These are phyloP conservation scores for Opisthograptis luteolata DNA, from an alignment of 2,888 invertebrate species.

Conservation along the genomic window DNA sequence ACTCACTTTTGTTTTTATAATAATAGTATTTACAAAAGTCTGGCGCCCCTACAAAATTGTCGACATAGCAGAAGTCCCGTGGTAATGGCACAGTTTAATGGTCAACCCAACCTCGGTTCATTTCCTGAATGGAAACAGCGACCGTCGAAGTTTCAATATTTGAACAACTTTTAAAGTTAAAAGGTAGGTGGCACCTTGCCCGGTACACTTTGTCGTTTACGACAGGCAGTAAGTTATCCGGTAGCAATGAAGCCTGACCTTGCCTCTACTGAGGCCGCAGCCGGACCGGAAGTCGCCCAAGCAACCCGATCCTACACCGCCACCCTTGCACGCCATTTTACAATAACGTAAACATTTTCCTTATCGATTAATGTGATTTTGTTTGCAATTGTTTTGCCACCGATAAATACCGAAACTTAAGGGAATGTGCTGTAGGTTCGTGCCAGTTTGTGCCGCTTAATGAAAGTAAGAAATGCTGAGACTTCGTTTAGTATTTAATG, in stretches of 20 bases:
- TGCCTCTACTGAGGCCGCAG: conserved; percentile 53
- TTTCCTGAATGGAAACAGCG: conserved; percentile 32
- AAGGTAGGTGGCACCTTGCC: conserved; percentile 44
- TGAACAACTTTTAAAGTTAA: conserved; percentile 37
- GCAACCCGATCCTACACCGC: conserved; percentile 19
- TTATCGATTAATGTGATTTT: conserved; percentile 53
- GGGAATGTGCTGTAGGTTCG: not conserved
- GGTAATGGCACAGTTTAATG: no score
- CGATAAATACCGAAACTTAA: conserved; percentile 9
- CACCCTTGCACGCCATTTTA: conserved; percentile 65
- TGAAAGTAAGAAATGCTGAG: conserved; percentile 2
- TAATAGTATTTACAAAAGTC: no score
- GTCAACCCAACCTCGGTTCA: conserved; percentile 7
- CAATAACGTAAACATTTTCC: conserved; percentile 55
- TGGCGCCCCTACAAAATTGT: no score
- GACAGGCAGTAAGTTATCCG: conserved; percentile 34
- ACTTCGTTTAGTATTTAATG: no score
- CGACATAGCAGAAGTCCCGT: no score
- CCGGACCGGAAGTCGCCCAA: conserved; percentile 42
- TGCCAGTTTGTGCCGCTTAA: not conserved
- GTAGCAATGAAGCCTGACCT: conserved; percentile 44
- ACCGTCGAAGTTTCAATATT: conserved; percentile 34
- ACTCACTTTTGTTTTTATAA: no score
- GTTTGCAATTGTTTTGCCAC: conserved; percentile 42
- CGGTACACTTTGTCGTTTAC: conserved; percentile 39